Conservation (phyloP, 2,113 vertebrate genomes). For the Puntigrus tetrazona region DNA sequence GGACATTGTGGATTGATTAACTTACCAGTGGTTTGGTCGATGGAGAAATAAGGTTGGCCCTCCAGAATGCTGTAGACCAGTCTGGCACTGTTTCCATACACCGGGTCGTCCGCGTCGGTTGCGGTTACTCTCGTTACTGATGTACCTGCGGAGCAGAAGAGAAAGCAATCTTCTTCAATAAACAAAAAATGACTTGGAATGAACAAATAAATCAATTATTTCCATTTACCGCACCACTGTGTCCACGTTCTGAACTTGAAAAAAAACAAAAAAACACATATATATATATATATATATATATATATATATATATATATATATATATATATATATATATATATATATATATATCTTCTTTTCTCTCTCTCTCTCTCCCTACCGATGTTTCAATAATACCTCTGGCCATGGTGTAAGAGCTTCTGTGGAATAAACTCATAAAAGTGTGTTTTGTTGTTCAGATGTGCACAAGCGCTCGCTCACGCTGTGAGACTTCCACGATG, state of each 20-base stretch:
- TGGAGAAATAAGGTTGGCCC: constrained; percentile 97
- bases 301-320: too few relatives aligned
- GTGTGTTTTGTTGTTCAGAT: constrained; percentile 23
- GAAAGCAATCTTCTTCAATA: constrained; percentile 4
- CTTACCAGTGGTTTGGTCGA: constrained; percentile 94
- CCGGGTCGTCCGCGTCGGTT: constrained; percentile 94
- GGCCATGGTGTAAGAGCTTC: neutral
- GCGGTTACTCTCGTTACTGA: constrained; percentile 94
- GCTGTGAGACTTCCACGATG: constrained; percentile 28
- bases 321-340: too few relatives aligned
- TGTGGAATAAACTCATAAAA: constrained; percentile 41
- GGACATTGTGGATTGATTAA: constrained; percentile 5
- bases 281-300: too few relatives aligned
- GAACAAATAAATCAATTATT: neutral
- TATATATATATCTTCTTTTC: too few relatives aligned
- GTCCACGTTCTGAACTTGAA: neutral
- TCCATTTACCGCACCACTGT: neutral
- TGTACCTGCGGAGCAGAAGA: constrained; percentile 78
- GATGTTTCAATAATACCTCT: constrained; percentile 21
- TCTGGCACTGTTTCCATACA: constrained; percentile 96
- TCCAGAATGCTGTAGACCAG: constrained; percentile 97
- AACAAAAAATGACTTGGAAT: constrained; percentile 8
- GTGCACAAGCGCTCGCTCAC: neutral
- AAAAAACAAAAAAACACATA: too few relatives aligned
- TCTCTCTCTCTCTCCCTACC: neutral